Conservation (phyloP, 1,140 invertebrate genomes). For the Scaptomyza hsui region DNA sequence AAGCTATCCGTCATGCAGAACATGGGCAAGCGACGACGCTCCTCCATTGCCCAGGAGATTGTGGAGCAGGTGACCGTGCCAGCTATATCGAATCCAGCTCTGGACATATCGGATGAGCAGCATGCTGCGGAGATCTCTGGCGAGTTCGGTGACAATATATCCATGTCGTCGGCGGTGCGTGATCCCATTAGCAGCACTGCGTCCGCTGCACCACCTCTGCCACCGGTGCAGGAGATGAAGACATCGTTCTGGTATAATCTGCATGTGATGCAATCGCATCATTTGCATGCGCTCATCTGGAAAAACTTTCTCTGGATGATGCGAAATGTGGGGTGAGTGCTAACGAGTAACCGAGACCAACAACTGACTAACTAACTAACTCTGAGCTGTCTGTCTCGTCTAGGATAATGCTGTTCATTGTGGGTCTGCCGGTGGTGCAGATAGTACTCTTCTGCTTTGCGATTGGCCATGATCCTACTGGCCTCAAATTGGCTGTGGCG, state of each 20-base stretch:
- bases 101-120: slow-evolving; percentile 87
- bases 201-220: slow-evolving; percentile 86
- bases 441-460: slow-evolving; percentile 97
- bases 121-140: slow-evolving; percentile 91
- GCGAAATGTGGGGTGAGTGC: slow-evolving; percentile 93
- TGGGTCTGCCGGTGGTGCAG: slow-evolving; percentile 95
- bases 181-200: slow-evolving; percentile 85
- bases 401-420: slow-evolving; percentile 95
- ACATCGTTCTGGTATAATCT: slow-evolving; percentile 86
- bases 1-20: slow-evolving; percentile 94
- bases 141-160: slow-evolving; percentile 93
- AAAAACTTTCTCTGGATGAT: slow-evolving; percentile 96
- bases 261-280: slow-evolving; percentile 88
- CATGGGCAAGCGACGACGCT: slow-evolving; percentile 90
- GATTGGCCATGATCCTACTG: slow-evolving; percentile 94
- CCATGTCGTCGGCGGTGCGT: slow-evolving; percentile 88
- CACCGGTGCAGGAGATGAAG: slow-evolving; percentile 86
- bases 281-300: slow-evolving; percentile 93
- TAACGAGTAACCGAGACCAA: background rate
- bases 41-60: slow-evolving; percentile 90
- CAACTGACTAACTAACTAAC: slow-evolving; percentile 11
- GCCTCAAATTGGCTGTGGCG: slow-evolving; percentile 92
- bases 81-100: slow-evolving; percentile 86
- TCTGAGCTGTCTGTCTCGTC: slow-evolving; percentile 1
- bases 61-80: slow-evolving; percentile 87